These are phyloP conservation scores for Propithecus coquereli DNA, from an alignment of 2,113 vertebrate species.

Conservation along the genomic window DNA sequence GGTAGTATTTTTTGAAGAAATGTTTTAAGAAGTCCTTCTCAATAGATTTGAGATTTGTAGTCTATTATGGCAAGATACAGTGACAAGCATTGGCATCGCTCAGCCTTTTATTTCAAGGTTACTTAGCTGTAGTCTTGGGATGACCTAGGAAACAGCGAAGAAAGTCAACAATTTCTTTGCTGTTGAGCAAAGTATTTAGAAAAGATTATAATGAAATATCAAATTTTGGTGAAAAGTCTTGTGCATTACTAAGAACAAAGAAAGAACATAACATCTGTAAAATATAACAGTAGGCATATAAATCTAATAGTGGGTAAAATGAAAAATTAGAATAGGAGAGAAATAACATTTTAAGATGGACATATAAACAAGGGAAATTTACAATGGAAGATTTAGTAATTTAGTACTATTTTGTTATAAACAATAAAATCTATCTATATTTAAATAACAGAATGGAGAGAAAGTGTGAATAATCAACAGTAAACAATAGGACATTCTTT, in stretches of 20 bases:
- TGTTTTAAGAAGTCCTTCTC: neutral
- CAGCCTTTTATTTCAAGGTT: constrained; percentile 14
- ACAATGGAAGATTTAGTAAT: neutral
- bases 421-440: constrained; percentile 59
- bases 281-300: neutral
- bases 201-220: constrained; percentile 1
- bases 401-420: constrained; percentile 54
- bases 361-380: constrained; percentile 31
- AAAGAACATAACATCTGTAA: neutral
- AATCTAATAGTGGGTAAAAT: neutral
- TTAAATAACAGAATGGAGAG: constrained; percentile 52
- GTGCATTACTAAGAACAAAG: constrained; percentile 15
- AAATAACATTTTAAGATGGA: constrained; percentile 30
- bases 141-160: neutral
- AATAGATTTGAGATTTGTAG: neutral
- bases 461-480: constrained; percentile 41
- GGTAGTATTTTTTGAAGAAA: neutral
- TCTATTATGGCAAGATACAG: neutral
- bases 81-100: neutral
- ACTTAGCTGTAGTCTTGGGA: neutral
- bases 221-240: constrained; percentile 7
- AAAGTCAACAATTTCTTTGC: constrained; percentile 10
- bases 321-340: constrained; percentile 13
- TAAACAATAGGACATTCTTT: constrained; percentile 6
- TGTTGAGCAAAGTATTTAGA: neutral